Evolutionary conservation across 1,140 invertebrate genomes (phyloP).

Genomic region (Steinernema khuongi): DNA sequence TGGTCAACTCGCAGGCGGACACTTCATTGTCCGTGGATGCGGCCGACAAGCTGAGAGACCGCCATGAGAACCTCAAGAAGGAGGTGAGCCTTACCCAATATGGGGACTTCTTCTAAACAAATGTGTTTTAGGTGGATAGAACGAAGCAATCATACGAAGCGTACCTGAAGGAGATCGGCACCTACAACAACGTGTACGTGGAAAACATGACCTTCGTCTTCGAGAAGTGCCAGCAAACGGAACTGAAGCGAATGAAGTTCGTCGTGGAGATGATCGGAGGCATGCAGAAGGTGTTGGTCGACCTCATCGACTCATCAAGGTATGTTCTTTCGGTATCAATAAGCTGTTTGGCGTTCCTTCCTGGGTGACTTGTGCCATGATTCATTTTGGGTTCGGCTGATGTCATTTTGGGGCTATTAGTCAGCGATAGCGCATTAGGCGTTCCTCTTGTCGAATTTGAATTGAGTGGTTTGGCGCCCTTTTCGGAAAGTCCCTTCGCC

Average conservation of each 20-base stretch:
- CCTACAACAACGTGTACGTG: slow-evolving; percentile 46
- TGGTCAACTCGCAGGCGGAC: slow-evolving; percentile 35
- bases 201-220: slow-evolving; percentile 58
- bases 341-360: not conserved
- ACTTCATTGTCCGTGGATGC: slow-evolving; percentile 39
- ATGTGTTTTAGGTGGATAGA: slow-evolving; percentile 35
- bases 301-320: slow-evolving; percentile 40
- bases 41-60: slow-evolving; percentile 45
- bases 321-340: slow-evolving; percentile 26
- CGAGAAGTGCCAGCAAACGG: slow-evolving; percentile 56
- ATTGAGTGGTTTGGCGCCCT: too few relatives aligned
- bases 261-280: slow-evolving; percentile 51
- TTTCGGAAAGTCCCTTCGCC: too few relatives aligned
- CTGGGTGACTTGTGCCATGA: not conserved
- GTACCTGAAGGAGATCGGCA: slow-evolving; percentile 41
- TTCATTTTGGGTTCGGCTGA: too few relatives aligned
- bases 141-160: slow-evolving; percentile 43
- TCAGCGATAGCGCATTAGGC: too few relatives aligned
- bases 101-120: slow-evolving; percentile 18
- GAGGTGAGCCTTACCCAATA: slow-evolving; percentile 37
- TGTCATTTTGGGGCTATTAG: too few relatives aligned
- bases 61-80: slow-evolving; percentile 46
- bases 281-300: slow-evolving; percentile 45
- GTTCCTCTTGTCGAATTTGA: too few relatives aligned
- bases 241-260: slow-evolving; percentile 52